Conservation (phyloP, 2,113 vertebrate species). For the Pteronura brasiliensis region DNA sequence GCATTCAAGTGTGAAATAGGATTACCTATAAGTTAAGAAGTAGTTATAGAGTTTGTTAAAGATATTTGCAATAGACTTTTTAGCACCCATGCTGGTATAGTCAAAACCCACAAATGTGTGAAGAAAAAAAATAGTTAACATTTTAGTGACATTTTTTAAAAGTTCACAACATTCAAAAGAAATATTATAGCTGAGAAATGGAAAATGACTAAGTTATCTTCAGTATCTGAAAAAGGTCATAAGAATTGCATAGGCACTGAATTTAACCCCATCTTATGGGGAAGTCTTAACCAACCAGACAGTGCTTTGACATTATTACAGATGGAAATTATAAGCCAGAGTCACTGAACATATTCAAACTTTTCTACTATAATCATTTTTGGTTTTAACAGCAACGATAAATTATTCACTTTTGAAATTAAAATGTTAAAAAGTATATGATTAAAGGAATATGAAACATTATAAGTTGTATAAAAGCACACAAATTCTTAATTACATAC, state of each 20-base stretch:
- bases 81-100: conserved; percentile 35
- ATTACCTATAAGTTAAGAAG: conserved; percentile 50
- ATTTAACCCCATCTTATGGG: background rate
- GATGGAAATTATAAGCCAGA: background rate
- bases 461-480: conserved; percentile 11
- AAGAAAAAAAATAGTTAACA: conserved; percentile 74
- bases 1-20: conserved; percentile 41
- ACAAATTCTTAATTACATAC: conserved; percentile 19
- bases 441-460: background rate
- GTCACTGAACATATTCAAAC: background rate
- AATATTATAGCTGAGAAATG: conserved; percentile 65
- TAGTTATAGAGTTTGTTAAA: conserved; percentile 46
- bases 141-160: conserved; percentile 77
- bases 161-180: conserved; percentile 74
- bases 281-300: background rate
- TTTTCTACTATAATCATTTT: background rate
- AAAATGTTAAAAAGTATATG: background rate
- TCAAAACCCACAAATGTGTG: conserved; percentile 66
- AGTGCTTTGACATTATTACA: conserved; percentile 20
- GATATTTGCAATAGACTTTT: conserved; percentile 60
- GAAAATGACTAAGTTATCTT: conserved; percentile 68
- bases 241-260: conserved; percentile 33
- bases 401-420: background rate
- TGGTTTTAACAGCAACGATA: background rate
- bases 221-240: conserved; percentile 68